Evolutionary conservation across 2,797 vertebrate species (phyloP), one percentile per base, ranked within the genome.

Genomic region (Poliocrania exsul): DNA sequence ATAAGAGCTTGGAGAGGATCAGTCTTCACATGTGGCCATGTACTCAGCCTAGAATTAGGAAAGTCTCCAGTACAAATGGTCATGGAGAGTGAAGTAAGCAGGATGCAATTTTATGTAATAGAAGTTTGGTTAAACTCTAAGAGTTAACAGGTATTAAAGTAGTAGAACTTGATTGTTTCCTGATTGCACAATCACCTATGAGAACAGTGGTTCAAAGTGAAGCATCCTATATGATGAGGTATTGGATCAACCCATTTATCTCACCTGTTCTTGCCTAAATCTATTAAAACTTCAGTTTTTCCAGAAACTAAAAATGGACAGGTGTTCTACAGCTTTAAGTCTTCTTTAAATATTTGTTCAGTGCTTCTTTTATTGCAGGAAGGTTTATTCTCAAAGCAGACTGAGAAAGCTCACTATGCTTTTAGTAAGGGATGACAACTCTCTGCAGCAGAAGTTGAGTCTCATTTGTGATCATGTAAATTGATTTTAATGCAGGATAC

Each of bases 1-100:
- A 93, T 83, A 89, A 94, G 46, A 93, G 77, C 81, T 90, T 92
- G 91, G 81, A 96, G 94, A 90, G 92, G 93, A 96, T 91, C 82
- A 72, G 69, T 75, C 66, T 87, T 92, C 51, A 77, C 33, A 66
- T 61, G 51, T 38, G 67, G 94, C 91, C 62, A 62, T 19, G 25
- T 77, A 61, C 21, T 54, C 58, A 92, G 42, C 57, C 53, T 77
- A 82, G 35, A 49, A 58, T 57, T 75, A 81, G 57, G 61, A 46
- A 82, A 81, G 67, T 49, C 74, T 82, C 67, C 42, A 62, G 54
- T 53, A 75, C 7, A 19, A 2, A 3, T 17, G 33, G 58, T 60
- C 44, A 78, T 71, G 23, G 18, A 77, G 33, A 77, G 70, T 4
- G 4, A 70, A 93, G 46, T 19, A 80, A 78, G 35, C 33, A 69